These are phyloP conservation scores for Stegophylla sp. DNA, from an alignment of 2,888 invertebrate species.

Conservation along the genomic window DNA sequence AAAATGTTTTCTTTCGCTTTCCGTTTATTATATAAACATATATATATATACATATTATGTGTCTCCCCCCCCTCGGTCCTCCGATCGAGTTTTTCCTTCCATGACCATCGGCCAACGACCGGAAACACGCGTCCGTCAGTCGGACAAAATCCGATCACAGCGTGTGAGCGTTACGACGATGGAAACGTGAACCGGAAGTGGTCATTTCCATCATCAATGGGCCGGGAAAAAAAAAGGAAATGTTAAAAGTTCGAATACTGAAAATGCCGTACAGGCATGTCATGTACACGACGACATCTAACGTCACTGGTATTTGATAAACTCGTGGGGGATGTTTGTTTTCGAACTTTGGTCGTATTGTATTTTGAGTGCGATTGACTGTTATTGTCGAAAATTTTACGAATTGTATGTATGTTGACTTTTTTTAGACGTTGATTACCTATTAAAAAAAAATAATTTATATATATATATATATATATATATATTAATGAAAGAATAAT, in stretches of 20 bases:
- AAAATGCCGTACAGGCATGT: background rate
- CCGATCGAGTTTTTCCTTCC: conserved; percentile 10
- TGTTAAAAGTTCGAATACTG: background rate
- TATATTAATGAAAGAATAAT: too few species aligned
- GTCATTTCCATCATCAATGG: background rate
- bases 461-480: too few species aligned
- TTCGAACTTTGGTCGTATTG: too few species aligned
- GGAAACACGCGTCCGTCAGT: conserved; percentile 27
- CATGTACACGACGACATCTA: background rate
- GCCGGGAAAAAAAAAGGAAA: background rate
- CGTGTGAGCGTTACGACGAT: background rate
- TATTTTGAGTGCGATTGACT: too few species aligned
- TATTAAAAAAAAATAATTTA: too few species aligned
- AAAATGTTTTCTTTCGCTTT: conserved; percentile 53
- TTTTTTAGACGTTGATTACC: too few species aligned
- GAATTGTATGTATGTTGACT: too few species aligned
- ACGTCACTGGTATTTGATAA: background rate
- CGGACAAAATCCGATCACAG: conserved; percentile 28
- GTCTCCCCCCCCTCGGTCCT: too few species aligned
- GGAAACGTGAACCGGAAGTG: background rate
- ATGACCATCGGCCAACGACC: conserved; percentile 15
- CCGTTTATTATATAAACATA: background rate
- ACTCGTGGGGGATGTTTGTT: too few species aligned
- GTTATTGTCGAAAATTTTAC: too few species aligned
- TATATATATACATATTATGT: too few species aligned